Percentiles rank a stretch among this genome's conserved stretches.
phyloP scores from a whole-genome alignment of 2,888 invertebrate species.

The Drosophila antonietae region DNA sequence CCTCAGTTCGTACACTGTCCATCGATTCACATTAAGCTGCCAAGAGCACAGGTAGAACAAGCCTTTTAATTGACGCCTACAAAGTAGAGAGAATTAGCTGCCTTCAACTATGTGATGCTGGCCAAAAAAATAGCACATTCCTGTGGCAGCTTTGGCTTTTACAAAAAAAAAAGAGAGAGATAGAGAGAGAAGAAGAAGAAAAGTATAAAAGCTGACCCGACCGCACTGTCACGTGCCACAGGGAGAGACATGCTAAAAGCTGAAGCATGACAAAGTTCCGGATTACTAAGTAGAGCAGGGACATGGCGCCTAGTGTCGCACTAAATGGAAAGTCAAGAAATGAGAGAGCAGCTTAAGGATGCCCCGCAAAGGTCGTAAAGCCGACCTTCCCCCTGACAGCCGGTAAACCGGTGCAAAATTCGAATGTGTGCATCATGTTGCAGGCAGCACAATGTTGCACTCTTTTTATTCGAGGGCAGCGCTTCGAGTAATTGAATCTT shows the following conservation, averaged over 20 bases:
- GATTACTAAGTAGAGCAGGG: slow-evolving; percentile 24
- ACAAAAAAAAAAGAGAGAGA: not conserved
- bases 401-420: slow-evolving; percentile 26
- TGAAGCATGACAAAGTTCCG: slow-evolving; percentile 33
- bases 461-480: slow-evolving; percentile 28
- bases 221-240: slow-evolving; percentile 54
- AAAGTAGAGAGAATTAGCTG: slow-evolving; percentile 2
- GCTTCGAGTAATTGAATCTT: slow-evolving; percentile 61
- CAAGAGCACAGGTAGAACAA: not conserved
- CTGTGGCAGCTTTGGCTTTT: not conserved
- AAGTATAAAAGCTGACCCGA: slow-evolving; percentile 3
- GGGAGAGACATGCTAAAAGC: slow-evolving; percentile 32
- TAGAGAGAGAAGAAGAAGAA: not conserved
- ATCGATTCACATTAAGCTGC: not conserved
- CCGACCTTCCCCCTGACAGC: slow-evolving; percentile 25
- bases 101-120: slow-evolving; percentile 5
- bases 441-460: slow-evolving; percentile 50
- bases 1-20: not conserved
- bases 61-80: not conserved
- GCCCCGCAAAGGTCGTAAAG: slow-evolving; percentile 42
- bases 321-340: slow-evolving; percentile 41
- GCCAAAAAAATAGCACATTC: slow-evolving; percentile 5
- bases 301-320: slow-evolving; percentile 7
- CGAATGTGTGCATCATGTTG: slow-evolving; percentile 3
- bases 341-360: slow-evolving; percentile 38